These are phyloP conservation scores for Bradypodion ventrale DNA, from an alignment of 2,797 vertebrate species.

Conservation along the genomic window DNA sequence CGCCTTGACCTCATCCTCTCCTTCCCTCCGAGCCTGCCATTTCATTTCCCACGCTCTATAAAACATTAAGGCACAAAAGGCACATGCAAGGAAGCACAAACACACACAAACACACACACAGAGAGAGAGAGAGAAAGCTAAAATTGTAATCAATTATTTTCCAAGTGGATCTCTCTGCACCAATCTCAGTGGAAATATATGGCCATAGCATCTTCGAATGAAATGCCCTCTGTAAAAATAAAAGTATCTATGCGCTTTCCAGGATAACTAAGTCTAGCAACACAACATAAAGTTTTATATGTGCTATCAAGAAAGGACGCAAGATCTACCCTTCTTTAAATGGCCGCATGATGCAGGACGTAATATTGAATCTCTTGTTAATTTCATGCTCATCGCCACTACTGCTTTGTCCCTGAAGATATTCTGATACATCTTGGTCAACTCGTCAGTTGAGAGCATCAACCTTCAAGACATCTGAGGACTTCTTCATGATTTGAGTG, in stretches of 20 bases:
- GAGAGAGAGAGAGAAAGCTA: slow-evolving; percentile 4
- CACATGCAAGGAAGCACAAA: no score
- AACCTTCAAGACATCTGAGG: neutral
- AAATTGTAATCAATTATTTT: slow-evolving; percentile 46
- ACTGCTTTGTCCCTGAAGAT: slow-evolving; percentile 5
- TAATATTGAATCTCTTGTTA: slow-evolving; percentile 39
- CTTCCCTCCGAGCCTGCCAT: neutral
- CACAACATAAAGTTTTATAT: slow-evolving; percentile 43
- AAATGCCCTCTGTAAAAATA: neutral
- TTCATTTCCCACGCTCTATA: slow-evolving; percentile 27
- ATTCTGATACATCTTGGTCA: slow-evolving; percentile 27
- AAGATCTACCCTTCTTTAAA: slow-evolving; percentile 45
- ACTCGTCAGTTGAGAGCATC: slow-evolving; percentile 36
- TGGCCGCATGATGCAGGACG: slow-evolving; percentile 21
- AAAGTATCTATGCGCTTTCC: slow-evolving; percentile 13
- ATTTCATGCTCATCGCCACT: neutral
- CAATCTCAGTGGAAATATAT: slow-evolving; percentile 26
- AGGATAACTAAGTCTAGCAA: slow-evolving; percentile 28
- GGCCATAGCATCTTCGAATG: fast-evolving
- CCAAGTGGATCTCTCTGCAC: slow-evolving; percentile 14
- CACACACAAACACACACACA: neutral
- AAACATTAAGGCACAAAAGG: slow-evolving; percentile 33
- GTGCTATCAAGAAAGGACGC: slow-evolving; percentile 35
- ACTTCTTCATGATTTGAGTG: no score
- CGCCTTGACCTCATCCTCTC: slow-evolving; percentile 3